Evolutionary conservation across 2,888 invertebrate genomes (phyloP), one percentile per base, ranked within the genome.

Genomic region (Phania funesta): DNA sequence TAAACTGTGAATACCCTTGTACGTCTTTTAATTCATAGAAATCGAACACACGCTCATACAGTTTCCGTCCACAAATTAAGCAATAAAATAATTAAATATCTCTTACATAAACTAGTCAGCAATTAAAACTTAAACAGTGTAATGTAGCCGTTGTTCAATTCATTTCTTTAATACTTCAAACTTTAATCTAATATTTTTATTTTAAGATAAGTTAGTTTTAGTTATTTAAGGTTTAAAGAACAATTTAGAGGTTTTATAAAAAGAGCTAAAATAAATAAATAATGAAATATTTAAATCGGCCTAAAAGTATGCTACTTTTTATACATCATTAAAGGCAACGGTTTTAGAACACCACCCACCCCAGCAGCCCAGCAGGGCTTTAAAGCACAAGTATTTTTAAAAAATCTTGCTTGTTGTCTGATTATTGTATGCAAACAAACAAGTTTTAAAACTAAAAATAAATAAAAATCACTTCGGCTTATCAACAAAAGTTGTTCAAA

Each of bases 401-500:
- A n/a, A n/a, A n/a, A n/a, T n/a, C n/a, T n/a, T n/a, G n/a, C n/a
- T n/a, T n/a, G n/a, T n/a, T n/a, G n/a, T n/a, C n/a, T 41, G 18
- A 18, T 46, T 4, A 24, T 41, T 75, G 20, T n/a, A 41, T 41
- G 9, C 4, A 4, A 22, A 22, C 22, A 20, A 32, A 20, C 26
- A 1, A 11, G 9, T 24, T 50, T 1, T 35, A 50, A 2, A n/a
- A 22, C 6, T n/a, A 22, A 26, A 46, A 35, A 35, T 60, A 35
- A 54, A 64, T 64, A 64, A 74, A 68, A 79, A 77, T 74, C 80
- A 77, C 82, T 60, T 83, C 70, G 56, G 76, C 60, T 75, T 29
- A 56, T 26, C 46, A 83, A 84, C 85, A 89, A 88, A 89, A 87
- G 86, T 87, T 88, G 86, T 88, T 87, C 84, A 86, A 87, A 85